Percentiles rank a stretch among this genome's conserved stretches.
phyloP scores from a whole-genome alignment of 2,888 invertebrate genomes.

The Plemyria rubiginata region DNA sequence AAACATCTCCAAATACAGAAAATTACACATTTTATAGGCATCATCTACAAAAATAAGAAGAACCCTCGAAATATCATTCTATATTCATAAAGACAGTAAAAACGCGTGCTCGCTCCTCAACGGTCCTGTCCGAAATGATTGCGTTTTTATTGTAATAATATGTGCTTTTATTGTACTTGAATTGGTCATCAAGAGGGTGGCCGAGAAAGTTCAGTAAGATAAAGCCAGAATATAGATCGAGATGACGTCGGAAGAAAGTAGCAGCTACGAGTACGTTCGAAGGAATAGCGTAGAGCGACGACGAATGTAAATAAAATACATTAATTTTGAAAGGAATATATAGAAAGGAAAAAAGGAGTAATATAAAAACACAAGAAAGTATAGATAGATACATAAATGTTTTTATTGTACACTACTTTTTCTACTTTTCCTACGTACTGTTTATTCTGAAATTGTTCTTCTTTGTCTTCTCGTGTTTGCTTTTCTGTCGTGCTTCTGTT shows the following conservation, averaged over 20 bases:
- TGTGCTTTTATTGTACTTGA: conserved; percentile 46
- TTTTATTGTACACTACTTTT: no score
- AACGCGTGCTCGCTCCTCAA: conserved; percentile 39
- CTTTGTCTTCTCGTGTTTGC: no score
- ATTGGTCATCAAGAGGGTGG: conserved; percentile 58
- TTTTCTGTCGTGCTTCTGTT: no score
- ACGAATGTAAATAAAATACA: no score
- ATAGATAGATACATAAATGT: no score
- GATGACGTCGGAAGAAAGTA: conserved; percentile 33
- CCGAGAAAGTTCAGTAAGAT: conserved; percentile 46
- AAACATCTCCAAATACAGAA: conserved; percentile 1
- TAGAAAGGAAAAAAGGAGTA: no score
- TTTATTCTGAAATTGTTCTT: no score
- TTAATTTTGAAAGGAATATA: no score
- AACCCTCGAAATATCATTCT: conserved; percentile 24
- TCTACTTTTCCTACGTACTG: no score
- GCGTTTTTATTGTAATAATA: conserved; percentile 61
- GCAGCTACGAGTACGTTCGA: neutral
- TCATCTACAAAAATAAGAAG: conserved; percentile 22
- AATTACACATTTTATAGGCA: conserved; percentile 18
- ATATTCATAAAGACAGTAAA: conserved; percentile 40
- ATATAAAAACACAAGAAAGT: no score
- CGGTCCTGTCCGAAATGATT: conserved; percentile 46
- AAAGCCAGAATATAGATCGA: conserved; percentile 17
- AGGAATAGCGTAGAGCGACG: neutral